phyloP scores from a whole-genome alignment of 2,113 vertebrate species.

The Dasyurus viverrinus region DNA sequence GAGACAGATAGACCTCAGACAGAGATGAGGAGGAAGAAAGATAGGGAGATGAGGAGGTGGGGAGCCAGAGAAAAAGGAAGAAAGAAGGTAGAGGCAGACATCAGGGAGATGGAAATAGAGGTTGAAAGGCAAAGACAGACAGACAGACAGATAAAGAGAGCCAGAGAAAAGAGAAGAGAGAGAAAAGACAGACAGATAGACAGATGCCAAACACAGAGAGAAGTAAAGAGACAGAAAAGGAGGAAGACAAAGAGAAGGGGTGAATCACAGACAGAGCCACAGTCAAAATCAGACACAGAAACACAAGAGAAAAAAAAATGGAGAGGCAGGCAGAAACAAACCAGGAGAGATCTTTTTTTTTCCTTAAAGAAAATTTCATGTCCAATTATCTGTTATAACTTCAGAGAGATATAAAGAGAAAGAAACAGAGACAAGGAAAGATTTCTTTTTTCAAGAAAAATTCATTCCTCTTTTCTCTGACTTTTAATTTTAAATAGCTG shows the following conservation, averaged over 20 bases:
- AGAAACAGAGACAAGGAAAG: background rate
- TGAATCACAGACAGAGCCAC: background rate
- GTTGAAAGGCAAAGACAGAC: background rate
- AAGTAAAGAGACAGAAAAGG: background rate
- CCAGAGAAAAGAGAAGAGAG: background rate
- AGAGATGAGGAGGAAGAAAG: background rate
- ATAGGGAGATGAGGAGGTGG: background rate
- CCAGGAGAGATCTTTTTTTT: background rate
- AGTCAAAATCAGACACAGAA: background rate
- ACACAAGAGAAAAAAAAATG: background rate
- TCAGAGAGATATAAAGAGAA: background rate
- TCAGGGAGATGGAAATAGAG: too few relatives aligned
- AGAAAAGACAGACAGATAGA: too few relatives aligned
- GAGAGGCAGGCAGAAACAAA: background rate
- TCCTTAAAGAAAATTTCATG: background rate
- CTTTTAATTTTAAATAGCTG: background rate
- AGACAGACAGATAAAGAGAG: background rate
- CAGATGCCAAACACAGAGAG: background rate
- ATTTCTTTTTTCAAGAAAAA: background rate
- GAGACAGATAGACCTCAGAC: background rate
- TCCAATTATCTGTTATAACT: background rate
- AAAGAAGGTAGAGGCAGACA: background rate
- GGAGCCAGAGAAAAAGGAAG: too few relatives aligned
- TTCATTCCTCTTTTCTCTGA: background rate
- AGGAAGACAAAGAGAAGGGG: background rate